Conservation (phyloP, 1,140 invertebrate genomes). For the Eupristina koningsbergeri region DNA sequence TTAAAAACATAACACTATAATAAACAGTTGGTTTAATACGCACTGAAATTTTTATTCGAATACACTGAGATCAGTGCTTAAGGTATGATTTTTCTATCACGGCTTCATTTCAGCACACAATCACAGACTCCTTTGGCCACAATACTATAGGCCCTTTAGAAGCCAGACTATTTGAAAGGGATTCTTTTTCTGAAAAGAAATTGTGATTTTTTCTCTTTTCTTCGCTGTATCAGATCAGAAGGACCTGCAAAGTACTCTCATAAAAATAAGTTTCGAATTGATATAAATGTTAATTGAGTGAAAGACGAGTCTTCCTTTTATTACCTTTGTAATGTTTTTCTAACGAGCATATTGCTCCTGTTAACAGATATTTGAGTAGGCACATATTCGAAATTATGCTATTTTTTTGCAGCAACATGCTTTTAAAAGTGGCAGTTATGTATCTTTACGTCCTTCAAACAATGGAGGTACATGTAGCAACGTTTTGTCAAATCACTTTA, state of each 20-base stretch:
- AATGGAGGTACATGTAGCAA: background rate
- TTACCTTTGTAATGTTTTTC: slow-evolving; percentile 31
- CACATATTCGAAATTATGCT: background rate
- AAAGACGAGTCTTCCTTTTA: slow-evolving; percentile 48
- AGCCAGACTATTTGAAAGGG: slow-evolving; percentile 5
- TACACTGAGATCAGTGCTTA: slow-evolving; percentile 22
- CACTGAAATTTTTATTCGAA: slow-evolving; percentile 17
- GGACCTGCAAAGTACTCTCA: slow-evolving; percentile 41
- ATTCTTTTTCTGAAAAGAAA: slow-evolving; percentile 44
- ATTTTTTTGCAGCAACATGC: background rate
- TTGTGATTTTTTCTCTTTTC: slow-evolving; percentile 41
- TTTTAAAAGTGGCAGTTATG: background rate
- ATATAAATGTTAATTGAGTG: slow-evolving; percentile 50
- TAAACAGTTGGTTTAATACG: background rate
- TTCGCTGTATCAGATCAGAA: slow-evolving; percentile 23
- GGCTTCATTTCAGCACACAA: slow-evolving; percentile 43
- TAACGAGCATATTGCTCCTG: slow-evolving; percentile 28
- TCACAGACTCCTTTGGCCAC: slow-evolving; percentile 43
- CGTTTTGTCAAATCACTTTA: background rate
- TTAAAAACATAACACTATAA: background rate
- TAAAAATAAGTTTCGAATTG: slow-evolving; percentile 49
- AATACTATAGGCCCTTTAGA: slow-evolving; percentile 44
- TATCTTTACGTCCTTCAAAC: background rate
- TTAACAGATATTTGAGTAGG: background rate
- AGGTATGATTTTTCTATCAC: slow-evolving; percentile 40